These are phyloP conservation scores for Ellobium chinense DNA, from an alignment of 2,888 invertebrate species.

Conservation along the genomic window DNA sequence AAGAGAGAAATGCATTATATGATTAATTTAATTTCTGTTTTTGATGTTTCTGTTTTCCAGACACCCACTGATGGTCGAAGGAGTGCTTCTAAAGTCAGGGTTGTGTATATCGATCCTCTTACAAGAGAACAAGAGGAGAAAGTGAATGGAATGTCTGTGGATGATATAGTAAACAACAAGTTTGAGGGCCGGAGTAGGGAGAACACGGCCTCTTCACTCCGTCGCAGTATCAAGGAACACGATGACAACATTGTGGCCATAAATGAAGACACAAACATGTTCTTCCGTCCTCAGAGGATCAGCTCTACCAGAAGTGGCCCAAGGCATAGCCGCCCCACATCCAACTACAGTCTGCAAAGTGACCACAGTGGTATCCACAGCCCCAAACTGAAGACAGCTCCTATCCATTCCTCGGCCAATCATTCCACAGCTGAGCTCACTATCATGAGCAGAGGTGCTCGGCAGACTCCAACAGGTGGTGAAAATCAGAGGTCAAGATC, in stretches of 20 bases:
- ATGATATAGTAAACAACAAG: constrained; percentile 60
- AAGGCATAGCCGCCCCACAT: constrained; percentile 4
- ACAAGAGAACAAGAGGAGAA: constrained; percentile 60
- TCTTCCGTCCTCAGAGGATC: neutral
- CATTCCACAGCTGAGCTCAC: neutral
- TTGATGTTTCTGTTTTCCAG: too few species aligned
- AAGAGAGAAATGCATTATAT: too few species aligned
- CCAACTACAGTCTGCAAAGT: neutral
- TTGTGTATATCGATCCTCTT: constrained; percentile 62
- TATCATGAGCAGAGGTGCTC: constrained; percentile 27
- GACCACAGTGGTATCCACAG: neutral
- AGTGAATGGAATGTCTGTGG: constrained; percentile 60
- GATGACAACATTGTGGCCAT: constrained; percentile 17
- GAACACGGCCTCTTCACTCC: constrained; percentile 15
- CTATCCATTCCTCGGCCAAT: constrained; percentile 13
- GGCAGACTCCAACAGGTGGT: neutral
- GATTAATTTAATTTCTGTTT: too few species aligned
- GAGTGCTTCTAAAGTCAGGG: constrained; percentile 56
- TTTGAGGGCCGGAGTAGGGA: constrained; percentile 30
- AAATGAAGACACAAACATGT: neutral
- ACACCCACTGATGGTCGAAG: constrained; percentile 44
- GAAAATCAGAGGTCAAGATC: constrained; percentile 39
- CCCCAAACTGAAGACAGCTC: constrained; percentile 28
- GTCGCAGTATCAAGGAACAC: neutral
- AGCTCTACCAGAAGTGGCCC: neutral